Evolutionary conservation across 2,888 invertebrate genomes (phyloP).

Genomic region (Macroteleia sp.): DNA sequence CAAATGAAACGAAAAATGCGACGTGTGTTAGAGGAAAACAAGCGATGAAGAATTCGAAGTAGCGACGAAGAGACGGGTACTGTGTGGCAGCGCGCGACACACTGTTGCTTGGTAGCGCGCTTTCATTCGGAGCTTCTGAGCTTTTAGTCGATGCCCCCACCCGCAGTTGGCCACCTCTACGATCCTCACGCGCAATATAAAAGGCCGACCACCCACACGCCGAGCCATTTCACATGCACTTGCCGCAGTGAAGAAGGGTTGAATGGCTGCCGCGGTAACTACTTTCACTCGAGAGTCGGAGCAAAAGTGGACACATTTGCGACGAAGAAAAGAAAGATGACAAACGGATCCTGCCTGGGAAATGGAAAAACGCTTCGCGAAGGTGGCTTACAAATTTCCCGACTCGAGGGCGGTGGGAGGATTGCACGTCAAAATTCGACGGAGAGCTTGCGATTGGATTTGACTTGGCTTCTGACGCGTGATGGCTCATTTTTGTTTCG

Average conservation of each 20-base stretch:
- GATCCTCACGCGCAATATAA: conserved; percentile 23
- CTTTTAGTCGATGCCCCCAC: conserved; percentile 46
- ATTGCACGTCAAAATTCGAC: too few species aligned
- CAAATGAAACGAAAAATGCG: too few species aligned
- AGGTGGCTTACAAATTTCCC: too few species aligned
- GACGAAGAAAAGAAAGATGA: conserved; percentile 35
- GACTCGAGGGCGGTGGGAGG: too few species aligned
- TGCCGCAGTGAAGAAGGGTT: conserved; percentile 18
- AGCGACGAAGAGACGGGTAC: conserved; percentile 64
- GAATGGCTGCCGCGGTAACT: conserved; percentile 44
- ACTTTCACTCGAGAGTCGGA: conserved; percentile 27
- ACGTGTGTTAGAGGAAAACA: too few species aligned
- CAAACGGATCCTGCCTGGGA: conserved; percentile 3
- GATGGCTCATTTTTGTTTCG: too few species aligned
- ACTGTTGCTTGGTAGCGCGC: conserved; percentile 82
- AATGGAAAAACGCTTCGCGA: neutral
- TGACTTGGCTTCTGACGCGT: too few species aligned
- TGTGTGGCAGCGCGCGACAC: conserved; percentile 78
- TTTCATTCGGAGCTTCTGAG: conserved; percentile 68
- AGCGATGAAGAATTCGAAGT: too few species aligned
- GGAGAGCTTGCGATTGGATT: too few species aligned
- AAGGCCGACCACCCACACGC: conserved; percentile 25
- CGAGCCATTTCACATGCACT: conserved; percentile 19
- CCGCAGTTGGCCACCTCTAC: too few species aligned
- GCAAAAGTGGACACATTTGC: conserved; percentile 42